Percentiles rank a stretch among this genome's conserved stretches.
Evolutionary conservation across 2,113 vertebrate genomes (phyloP).

Genomic region (Sclerurus mexicanus): DNA sequence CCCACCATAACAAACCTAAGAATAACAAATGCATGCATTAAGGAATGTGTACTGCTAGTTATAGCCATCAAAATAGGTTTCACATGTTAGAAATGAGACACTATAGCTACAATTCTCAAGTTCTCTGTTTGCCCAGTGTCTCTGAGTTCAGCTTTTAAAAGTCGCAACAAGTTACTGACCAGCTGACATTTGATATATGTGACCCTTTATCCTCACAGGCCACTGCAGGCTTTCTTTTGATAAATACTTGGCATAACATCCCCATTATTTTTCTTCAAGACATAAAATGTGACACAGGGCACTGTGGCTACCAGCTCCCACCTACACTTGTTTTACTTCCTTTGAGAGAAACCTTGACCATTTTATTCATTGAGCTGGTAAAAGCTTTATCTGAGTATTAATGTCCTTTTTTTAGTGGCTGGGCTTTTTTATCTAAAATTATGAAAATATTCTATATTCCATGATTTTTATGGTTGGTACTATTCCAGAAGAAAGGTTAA

Average conservation of each 20-base stretch:
- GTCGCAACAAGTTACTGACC: background rate
- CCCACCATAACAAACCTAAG: background rate
- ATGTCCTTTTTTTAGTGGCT: background rate
- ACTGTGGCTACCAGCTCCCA: background rate
- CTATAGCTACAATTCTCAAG: background rate
- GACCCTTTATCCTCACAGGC: background rate
- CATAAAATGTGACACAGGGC: background rate
- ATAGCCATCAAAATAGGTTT: background rate
- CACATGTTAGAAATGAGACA: background rate
- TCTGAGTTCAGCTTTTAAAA: background rate
- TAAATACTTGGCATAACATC: background rate
- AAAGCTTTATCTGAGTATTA: background rate
- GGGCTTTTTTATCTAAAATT: background rate
- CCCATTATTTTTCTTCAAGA: background rate
- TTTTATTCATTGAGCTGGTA: background rate
- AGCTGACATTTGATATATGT: background rate
- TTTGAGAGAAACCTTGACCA: background rate
- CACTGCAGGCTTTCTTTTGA: background rate
- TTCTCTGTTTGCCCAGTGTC: background rate
- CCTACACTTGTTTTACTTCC: background rate
- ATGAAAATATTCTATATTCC: background rate
- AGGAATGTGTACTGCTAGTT: background rate
- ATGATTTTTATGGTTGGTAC: background rate
- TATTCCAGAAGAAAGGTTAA: background rate
- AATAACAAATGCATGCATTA: background rate